Percentiles rank a stretch among this genome's conserved stretches.
phyloP scores from a whole-genome alignment of 2,113 vertebrate species.

The Podiceps cristatus region DNA sequence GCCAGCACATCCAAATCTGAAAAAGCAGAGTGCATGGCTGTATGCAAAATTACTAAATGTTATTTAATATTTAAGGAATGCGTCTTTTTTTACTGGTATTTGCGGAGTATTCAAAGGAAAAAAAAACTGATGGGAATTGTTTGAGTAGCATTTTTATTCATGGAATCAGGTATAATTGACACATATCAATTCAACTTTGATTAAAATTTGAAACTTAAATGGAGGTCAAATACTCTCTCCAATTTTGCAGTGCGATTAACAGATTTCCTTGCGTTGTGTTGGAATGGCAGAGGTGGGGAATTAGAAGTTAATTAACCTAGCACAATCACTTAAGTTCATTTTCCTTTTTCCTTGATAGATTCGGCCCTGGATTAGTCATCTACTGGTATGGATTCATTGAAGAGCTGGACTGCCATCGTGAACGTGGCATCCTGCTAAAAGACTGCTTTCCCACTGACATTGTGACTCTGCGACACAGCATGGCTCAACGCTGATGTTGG shows the following conservation, averaged over 20 bases:
- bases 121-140: not conserved
- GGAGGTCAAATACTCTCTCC: not conserved
- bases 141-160: not conserved
- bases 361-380: conserved; percentile 97
- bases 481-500: conserved; percentile 58
- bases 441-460: conserved; percentile 95
- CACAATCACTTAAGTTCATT: not conserved
- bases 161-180: not conserved
- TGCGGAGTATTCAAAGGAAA: not conserved
- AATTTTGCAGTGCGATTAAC: not conserved
- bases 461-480: conserved; percentile 84
- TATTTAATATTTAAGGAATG: not conserved
- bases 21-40: not conserved
- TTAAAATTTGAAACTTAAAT: not conserved
- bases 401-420: conserved; percentile 94
- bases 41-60: not conserved
- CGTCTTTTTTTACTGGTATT: not conserved
- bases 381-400: conserved; percentile 98
- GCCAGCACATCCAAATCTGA: not conserved
- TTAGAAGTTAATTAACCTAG: not conserved
- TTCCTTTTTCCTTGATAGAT: conserved; percentile 77
- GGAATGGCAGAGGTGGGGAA: not conserved
- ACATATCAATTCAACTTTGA: not conserved
- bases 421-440: conserved; percentile 94
- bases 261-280: not conserved